Conservation (phyloP, 2,797 vertebrate genomes). For the Enteromius trimaculatus region DNA sequence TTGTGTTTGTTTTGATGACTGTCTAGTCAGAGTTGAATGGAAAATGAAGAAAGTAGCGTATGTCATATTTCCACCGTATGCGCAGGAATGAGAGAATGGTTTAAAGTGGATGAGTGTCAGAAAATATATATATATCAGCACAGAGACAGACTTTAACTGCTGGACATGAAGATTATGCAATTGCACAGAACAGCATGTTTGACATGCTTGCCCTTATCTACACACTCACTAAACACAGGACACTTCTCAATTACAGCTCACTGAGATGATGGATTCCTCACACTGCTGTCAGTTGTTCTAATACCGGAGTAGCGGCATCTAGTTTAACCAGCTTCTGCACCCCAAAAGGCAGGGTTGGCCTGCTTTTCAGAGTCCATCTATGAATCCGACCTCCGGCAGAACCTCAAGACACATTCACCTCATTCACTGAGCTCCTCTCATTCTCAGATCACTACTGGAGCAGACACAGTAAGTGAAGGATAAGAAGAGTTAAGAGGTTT, state of each 20-base stretch:
- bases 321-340: not conserved
- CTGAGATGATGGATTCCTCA: constrained; percentile 45
- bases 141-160: not conserved
- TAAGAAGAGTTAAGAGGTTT: not conserved
- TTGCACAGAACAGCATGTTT: not conserved
- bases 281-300: not conserved
- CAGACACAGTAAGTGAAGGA: not conserved
- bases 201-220: not conserved
- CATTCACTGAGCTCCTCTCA: constrained; percentile 10
- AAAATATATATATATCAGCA: too few species aligned
- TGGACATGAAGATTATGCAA: not conserved
- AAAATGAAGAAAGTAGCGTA: constrained; percentile 11
- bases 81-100: not conserved
- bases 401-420: not conserved
- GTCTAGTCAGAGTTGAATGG: constrained; percentile 1
- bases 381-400: not conserved
- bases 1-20: constrained; percentile 39
- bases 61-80: constrained; percentile 1
- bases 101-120: not conserved
- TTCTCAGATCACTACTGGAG: constrained; percentile 15
- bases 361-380: not conserved
- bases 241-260: not conserved
- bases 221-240: not conserved
- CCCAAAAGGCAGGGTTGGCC: not conserved
- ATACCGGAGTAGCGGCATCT: not conserved